These are phyloP conservation scores for Chloroclystis v-ata DNA, from an alignment of 2,888 invertebrate genomes.

Conservation along the genomic window DNA sequence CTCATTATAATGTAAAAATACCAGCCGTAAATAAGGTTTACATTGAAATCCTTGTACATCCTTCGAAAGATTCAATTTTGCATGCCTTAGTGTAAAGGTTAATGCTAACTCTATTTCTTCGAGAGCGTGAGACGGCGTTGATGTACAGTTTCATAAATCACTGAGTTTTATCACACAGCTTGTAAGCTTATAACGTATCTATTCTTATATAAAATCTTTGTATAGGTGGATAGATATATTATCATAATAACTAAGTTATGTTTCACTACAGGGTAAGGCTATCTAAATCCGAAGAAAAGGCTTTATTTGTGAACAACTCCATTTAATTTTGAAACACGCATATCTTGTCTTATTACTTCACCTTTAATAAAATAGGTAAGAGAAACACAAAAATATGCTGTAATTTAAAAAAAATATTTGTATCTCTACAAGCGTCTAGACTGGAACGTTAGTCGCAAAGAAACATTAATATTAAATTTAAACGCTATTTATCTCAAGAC, in stretches of 20 bases:
- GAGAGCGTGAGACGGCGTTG: constrained; percentile 2
- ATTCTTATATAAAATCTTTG: too few species aligned
- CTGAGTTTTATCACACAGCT: too few species aligned
- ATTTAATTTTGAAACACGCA: too few species aligned
- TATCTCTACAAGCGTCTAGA: constrained; percentile 8
- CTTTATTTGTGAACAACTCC: too few species aligned
- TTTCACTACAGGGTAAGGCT: too few species aligned
- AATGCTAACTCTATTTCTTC: constrained; percentile 14
- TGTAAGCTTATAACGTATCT: too few species aligned
- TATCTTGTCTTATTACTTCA: too few species aligned
- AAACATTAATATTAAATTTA: constrained; percentile 44
- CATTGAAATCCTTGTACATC: constrained; percentile 23
- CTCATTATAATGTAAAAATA: constrained; percentile 45
- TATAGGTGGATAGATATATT: too few species aligned
- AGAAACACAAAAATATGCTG: too few species aligned
- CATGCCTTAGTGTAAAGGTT: constrained; percentile 20
- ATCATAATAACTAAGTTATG: too few species aligned
- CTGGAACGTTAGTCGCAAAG: constrained; percentile 10
- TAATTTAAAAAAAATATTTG: constrained; percentile 1
- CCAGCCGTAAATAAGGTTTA: constrained; percentile 35
- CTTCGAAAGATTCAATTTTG: constrained; percentile 29
- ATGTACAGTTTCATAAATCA: constrained; percentile 5
- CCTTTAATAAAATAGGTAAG: too few species aligned
- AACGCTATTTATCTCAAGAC: constrained; percentile 43
- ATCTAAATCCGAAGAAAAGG: too few species aligned